Percentiles rank a stretch among this genome's conserved stretches.
These are phyloP conservation scores for Lagocephalus sceleratus DNA, from an alignment of 2,797 vertebrate genomes.

Conservation along the genomic window DNA sequence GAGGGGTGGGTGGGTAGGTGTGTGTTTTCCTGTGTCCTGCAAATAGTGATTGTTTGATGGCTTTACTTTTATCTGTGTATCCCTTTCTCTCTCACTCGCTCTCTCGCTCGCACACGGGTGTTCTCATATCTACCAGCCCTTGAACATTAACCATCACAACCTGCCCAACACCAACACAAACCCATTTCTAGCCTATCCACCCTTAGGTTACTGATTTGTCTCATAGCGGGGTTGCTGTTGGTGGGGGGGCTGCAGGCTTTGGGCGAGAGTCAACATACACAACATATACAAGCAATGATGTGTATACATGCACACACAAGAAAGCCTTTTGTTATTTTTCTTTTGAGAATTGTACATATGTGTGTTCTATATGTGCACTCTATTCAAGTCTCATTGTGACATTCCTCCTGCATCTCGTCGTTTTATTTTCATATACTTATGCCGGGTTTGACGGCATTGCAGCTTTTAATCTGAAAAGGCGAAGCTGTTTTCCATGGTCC, in stretches of 20 bases:
- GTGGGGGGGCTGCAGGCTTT: too few species aligned
- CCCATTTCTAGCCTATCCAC: too few species aligned
- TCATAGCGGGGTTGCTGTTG: too few species aligned
- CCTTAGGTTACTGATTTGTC: too few species aligned
- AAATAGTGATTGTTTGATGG: conserved; percentile 35
- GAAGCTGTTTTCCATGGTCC: conserved; percentile 32
- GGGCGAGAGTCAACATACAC: too few species aligned
- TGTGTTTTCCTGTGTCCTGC: conserved; percentile 19
- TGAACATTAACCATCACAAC: too few species aligned
- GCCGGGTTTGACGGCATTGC: conserved; percentile 39
- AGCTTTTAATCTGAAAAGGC: conserved; percentile 50
- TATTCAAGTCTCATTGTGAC: conserved; percentile 1
- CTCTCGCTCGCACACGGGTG: neutral
- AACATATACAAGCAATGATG: too few species aligned
- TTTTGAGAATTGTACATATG: too few species aligned
- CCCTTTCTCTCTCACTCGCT: conserved; percentile 1
- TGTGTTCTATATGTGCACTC: neutral
- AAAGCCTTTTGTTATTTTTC: too few species aligned
- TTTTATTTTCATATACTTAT: conserved; percentile 51
- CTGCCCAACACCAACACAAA: neutral
- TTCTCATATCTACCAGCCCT: too few species aligned
- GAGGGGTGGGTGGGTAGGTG: conserved; percentile 10
- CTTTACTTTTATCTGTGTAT: conserved; percentile 49
- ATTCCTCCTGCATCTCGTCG: neutral
- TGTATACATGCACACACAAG: conserved; percentile 1